Conservation (phyloP, 2,797 vertebrate species). For the Cygnus olor region DNA sequence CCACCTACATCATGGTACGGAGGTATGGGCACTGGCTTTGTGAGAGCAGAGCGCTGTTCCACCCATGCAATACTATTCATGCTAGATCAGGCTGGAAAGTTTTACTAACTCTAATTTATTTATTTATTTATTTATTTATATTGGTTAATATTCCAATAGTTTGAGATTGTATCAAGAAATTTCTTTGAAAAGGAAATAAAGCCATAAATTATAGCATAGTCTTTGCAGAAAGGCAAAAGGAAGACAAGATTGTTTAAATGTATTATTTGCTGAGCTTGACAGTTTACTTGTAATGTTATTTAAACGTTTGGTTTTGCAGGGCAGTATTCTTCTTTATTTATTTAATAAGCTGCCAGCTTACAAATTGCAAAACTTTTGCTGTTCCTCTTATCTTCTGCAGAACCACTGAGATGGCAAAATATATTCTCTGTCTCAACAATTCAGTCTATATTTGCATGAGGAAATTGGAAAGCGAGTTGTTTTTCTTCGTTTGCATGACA, state of each 20-base stretch:
- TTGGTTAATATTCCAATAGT: constrained; percentile 23
- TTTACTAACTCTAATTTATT: neutral
- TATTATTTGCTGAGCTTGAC: constrained; percentile 73
- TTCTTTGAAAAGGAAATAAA: constrained; percentile 56
- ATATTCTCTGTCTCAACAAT: constrained; percentile 80
- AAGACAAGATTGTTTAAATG: constrained; percentile 63
- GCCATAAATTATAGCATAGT: constrained; percentile 38
- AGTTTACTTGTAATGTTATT: constrained; percentile 72
- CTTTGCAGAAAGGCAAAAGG: constrained; percentile 63
- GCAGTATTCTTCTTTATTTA: constrained; percentile 27
- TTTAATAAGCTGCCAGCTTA: constrained; percentile 77
- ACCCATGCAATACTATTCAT: neutral
- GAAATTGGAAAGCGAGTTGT: constrained; percentile 81
- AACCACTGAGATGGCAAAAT: constrained; percentile 84
- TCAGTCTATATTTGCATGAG: constrained; percentile 78
- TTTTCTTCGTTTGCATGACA: constrained; percentile 83
- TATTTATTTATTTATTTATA: neutral
- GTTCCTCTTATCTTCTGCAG: constrained; percentile 77
- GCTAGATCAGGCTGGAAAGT: neutral
- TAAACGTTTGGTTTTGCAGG: constrained; percentile 73
- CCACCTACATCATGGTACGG: fast-evolving
- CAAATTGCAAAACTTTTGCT: constrained; percentile 74
- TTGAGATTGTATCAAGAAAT: constrained; percentile 31
- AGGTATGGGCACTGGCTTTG: neutral
- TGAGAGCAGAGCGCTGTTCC: neutral